These are phyloP conservation scores for Heteromormyrus szaboi DNA, from an alignment of 2,797 vertebrate species.

Conservation along the genomic window DNA sequence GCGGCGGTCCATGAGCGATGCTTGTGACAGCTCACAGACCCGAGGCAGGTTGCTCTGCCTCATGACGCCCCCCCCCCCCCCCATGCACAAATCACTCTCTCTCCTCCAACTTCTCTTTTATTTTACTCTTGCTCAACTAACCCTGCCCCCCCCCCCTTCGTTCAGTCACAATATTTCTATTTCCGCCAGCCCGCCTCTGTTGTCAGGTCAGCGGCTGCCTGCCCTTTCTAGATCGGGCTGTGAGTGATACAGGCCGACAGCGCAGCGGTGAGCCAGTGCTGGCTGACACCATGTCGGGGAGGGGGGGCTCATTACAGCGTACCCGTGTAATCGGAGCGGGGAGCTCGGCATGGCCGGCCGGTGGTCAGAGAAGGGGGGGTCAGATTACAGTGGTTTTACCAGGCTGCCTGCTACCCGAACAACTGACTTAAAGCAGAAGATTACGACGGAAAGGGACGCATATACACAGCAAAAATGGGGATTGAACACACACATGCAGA, in stretches of 20 bases:
- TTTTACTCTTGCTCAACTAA: conserved; percentile 1
- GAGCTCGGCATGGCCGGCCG: background rate
- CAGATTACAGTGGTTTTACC: conserved; percentile 55
- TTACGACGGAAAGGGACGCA: background rate
- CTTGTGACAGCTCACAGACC: background rate
- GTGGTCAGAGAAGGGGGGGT: conserved; percentile 33
- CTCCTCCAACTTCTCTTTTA: background rate
- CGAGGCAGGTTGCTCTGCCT: background rate
- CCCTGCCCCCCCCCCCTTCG: background rate
- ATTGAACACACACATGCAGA: background rate
- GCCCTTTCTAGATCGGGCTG: conserved; percentile 27
- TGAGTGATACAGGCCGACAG: conserved; percentile 58
- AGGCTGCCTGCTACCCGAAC: conserved; percentile 57
- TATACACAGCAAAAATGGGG: background rate
- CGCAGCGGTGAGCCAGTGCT: conserved; percentile 31
- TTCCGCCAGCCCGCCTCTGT: conserved; percentile 33
- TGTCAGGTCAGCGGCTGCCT: conserved; percentile 52
- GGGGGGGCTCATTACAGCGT: conserved; percentile 52
- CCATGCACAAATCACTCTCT: background rate
- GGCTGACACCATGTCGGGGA: conserved; percentile 37
- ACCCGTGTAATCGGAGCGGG: conserved; percentile 21
- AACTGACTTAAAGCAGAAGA: conserved; percentile 52
- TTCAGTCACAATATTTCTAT: conserved; percentile 23
- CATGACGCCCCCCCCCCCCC: background rate
- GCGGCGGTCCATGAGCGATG: background rate